These are phyloP conservation scores for Ptychodera flava DNA, from an alignment of 35 echinoderm and acorn worm species.

Conservation along the genomic window DNA sequence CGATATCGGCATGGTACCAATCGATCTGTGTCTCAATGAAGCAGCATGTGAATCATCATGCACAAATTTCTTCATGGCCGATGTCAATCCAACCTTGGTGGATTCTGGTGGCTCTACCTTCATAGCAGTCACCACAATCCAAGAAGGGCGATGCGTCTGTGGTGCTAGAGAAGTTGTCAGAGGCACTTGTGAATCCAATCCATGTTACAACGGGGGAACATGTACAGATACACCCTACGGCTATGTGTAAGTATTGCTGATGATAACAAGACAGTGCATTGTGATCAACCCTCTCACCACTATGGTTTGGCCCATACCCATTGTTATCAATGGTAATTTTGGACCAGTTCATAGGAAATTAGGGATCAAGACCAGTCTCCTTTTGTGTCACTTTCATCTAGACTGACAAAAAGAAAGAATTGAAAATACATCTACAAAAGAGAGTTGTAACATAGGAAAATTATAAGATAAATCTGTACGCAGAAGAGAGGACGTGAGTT, in stretches of 20 bases:
- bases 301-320: too few species aligned
- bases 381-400: too few species aligned
- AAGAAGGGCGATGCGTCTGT: conserved; percentile 53
- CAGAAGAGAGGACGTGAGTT: too few species aligned
- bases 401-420: too few species aligned
- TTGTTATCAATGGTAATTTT: too few species aligned
- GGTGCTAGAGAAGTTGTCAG: conserved; percentile 33
- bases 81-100: conserved; percentile 56
- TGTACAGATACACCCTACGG: conserved; percentile 54
- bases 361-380: too few species aligned
- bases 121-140: conserved; percentile 53
- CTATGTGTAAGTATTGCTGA: conserved; percentile 30
- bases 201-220: conserved; percentile 74
- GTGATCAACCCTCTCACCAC: too few species aligned
- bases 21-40: conserved; percentile 60
- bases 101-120: conserved; percentile 50
- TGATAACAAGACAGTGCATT: too few species aligned
- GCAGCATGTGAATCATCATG: conserved; percentile 73
- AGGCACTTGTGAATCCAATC: conserved; percentile 31
- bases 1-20: conserved; percentile 51
- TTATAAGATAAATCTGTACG: too few species aligned
- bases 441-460: too few species aligned
- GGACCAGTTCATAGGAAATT: too few species aligned
- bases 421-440: too few species aligned
- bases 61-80: conserved; percentile 56